Evolutionary conservation across 2,888 invertebrate species (phyloP).

Genomic region (Danaus chrysippus): DNA sequence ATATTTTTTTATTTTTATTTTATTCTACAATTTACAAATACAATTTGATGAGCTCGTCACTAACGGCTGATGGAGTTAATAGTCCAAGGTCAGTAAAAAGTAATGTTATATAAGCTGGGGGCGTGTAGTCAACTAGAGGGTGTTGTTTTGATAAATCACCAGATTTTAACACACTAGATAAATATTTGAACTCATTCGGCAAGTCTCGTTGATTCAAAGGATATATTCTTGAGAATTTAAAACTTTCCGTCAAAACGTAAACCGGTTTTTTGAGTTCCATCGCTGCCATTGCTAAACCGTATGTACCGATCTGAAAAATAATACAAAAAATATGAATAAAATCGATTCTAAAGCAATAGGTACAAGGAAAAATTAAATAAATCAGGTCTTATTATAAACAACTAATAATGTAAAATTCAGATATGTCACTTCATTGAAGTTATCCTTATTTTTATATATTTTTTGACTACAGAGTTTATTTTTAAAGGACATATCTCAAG

Average conservation of each 20-base stretch:
- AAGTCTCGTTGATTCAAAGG: slow-evolving; percentile 96
- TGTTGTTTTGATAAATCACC: slow-evolving; percentile 81
- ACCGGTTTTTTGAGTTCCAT: slow-evolving; percentile 95
- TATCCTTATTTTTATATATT: too few species aligned
- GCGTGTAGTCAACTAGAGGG: slow-evolving; percentile 97
- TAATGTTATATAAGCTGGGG: slow-evolving; percentile 94
- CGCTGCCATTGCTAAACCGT: slow-evolving; percentile 91
- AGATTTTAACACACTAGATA: slow-evolving; percentile 72
- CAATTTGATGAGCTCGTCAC: slow-evolving; percentile 97
- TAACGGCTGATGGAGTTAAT: slow-evolving; percentile 97
- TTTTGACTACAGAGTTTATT: too few species aligned
- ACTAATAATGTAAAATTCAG: too few species aligned
- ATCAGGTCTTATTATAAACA: background rate
- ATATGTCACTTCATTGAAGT: too few species aligned
- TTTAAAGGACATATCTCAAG: too few species aligned
- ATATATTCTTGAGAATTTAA: slow-evolving; percentile 96
- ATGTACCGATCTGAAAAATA: slow-evolving; percentile 87
- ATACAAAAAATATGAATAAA: background rate
- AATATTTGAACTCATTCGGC: slow-evolving; percentile 90
- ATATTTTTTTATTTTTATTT: slow-evolving; percentile 31
- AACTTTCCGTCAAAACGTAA: slow-evolving; percentile 97
- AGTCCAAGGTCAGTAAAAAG: slow-evolving; percentile 98
- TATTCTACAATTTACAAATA: slow-evolving; percentile 83
- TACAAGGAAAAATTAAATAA: background rate
- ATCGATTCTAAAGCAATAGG: background rate